Evolutionary conservation across 2,888 invertebrate species (phyloP).

Genomic region (Nemurella pictetii): DNA sequence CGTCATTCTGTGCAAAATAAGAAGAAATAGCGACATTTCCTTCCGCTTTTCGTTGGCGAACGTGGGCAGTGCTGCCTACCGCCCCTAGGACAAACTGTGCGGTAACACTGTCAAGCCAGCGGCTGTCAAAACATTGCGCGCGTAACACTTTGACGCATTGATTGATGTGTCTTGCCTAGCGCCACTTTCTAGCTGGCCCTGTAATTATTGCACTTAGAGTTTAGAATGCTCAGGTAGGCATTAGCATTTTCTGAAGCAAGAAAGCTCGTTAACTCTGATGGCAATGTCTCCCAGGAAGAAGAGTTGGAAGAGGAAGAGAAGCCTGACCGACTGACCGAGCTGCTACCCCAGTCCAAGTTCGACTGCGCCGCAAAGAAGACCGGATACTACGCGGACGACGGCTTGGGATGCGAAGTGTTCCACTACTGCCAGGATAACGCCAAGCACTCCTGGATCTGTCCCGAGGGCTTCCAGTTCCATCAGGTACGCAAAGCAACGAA

Average conservation of each 20-base stretch:
- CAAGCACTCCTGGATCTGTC: slow-evolving; percentile 91
- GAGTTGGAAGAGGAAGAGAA: slow-evolving; percentile 78
- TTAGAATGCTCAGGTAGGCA: not conserved
- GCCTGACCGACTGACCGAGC: slow-evolving; percentile 77
- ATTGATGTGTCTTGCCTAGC: not conserved
- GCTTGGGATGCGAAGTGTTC: slow-evolving; percentile 87
- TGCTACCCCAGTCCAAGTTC: slow-evolving; percentile 84
- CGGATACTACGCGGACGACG: slow-evolving; percentile 90
- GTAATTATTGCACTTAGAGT: not conserved
- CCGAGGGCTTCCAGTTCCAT: slow-evolving; percentile 86
- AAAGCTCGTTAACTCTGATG: not conserved
- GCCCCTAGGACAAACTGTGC: not conserved
- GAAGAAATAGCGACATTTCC: not conserved
- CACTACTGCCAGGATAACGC: slow-evolving; percentile 91
- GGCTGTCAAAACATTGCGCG: not conserved
- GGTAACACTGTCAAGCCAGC: not conserved
- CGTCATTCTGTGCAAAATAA: not conserved
- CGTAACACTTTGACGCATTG: not conserved
- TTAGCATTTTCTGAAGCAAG: not conserved
- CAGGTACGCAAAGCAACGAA: no score
- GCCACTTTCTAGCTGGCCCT: not conserved
- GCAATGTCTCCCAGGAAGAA: slow-evolving; percentile 52
- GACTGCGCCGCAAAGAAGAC: slow-evolving; percentile 77
- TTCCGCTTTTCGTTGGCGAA: not conserved
- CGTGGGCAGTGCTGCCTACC: not conserved